Base-by-base conservation (phyloP, 2,797 vertebrate genomes). In the Takifugu ocellatus region DNA sequence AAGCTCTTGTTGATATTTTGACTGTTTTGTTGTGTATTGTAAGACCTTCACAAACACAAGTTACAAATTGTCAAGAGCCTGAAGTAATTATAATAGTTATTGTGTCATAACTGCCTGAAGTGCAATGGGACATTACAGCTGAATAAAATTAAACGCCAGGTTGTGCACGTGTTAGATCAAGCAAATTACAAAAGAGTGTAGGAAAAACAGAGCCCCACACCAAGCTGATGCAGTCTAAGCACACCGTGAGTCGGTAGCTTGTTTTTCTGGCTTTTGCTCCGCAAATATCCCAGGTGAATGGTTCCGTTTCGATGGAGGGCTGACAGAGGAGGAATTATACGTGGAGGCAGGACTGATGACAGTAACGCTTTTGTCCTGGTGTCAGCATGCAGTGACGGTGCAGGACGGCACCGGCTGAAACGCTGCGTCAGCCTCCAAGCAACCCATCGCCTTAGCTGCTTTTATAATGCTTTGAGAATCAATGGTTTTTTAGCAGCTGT, bases 351-450 rank as follows among this genome's bases (percentile, higher is more conserved):
- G 25, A 26, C 33, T n/a, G 59, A 26, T 61, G 58, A 70, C 58
- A 63, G 64, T 49, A 29, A 57, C 43, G 51, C 15, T 55, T 50
- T 72, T 75, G 79, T 75, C 26, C 53, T 27, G 45, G 48, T 71
- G 73, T 70, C 63, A 59, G 69, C 62, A 66, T 68, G 74, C 66
- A 72, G 66, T 33, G 60, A 66, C 62, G 47, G 77, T 75, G 60
- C 79, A 67, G 73, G 66, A 66, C 75, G 79, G 83, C 82, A 79
- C 50, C 67, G 47, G 39, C 66, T 61, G 68, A 72, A 72, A 60
- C 36, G 78, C 81, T 71, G 74, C 11, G 62, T 83, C 78, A 81
- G 74, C 61, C 43, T 27, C 43, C 6, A 15, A 74, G 65, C 78
- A 69, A 68, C 70, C 71, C 56, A 66, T 54, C 57, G 61, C 43